These are phyloP conservation scores for Ardeotis arabs DNA, from an alignment of 2,113 vertebrate species.

Conservation along the genomic window DNA sequence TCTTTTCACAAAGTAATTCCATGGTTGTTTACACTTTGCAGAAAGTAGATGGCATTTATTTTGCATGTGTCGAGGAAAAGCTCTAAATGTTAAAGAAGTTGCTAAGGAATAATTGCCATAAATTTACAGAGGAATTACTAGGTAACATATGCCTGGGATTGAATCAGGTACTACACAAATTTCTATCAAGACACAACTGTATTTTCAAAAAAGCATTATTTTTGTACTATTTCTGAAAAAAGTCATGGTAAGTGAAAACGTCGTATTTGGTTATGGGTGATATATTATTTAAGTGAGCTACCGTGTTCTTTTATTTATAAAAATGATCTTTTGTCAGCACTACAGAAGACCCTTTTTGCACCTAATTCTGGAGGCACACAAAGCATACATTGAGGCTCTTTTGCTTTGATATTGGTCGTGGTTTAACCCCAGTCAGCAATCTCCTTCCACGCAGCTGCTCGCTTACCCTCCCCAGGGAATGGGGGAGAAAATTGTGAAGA, in stretches of 20 bases:
- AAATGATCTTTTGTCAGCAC: not conserved
- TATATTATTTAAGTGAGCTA: not conserved
- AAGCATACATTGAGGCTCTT: not conserved
- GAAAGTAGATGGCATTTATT: constrained; percentile 38
- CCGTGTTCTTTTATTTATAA: not conserved
- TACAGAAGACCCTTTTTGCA: not conserved
- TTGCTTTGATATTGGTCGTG: not conserved
- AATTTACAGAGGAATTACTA: constrained; percentile 32
- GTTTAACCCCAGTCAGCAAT: too few species aligned
- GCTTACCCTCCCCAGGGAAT: too few species aligned
- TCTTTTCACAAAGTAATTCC: constrained; percentile 45
- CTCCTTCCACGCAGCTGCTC: too few species aligned
- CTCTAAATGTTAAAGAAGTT: constrained; percentile 36
- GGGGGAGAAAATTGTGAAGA: too few species aligned
- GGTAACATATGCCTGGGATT: not conserved
- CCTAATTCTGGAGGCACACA: not conserved
- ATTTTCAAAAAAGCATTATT: not conserved
- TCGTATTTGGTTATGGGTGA: not conserved
- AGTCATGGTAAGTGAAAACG: not conserved
- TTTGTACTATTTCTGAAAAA: not conserved
- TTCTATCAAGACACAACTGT: not conserved
- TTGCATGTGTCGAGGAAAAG: constrained; percentile 32
- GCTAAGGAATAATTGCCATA: constrained; percentile 35
- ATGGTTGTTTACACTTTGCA: constrained; percentile 48
- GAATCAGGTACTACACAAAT: not conserved